These are phyloP conservation scores for Ariolimax columbianus DNA, from an alignment of 2,888 invertebrate genomes.

Conservation along the genomic window DNA sequence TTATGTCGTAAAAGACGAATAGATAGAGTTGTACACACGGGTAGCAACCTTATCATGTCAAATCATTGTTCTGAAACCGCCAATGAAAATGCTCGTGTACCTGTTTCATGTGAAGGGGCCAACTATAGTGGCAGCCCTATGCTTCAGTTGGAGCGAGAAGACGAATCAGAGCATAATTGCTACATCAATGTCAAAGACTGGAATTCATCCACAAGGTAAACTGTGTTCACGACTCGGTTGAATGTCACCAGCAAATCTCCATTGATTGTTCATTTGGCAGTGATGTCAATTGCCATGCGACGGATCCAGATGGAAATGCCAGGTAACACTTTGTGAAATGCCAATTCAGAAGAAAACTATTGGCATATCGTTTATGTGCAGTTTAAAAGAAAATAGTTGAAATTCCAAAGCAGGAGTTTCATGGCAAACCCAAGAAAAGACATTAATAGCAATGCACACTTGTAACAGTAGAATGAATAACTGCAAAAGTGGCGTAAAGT, in stretches of 20 bases:
- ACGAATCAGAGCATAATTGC: no score
- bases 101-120: no score
- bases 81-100: no score
- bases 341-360: not conserved
- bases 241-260: not conserved
- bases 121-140: no score
- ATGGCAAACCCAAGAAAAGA: not conserved
- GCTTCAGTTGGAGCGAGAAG: no score
- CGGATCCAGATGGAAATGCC: not conserved
- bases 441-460: not conserved
- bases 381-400: conserved; percentile 3
- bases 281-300: not conserved
- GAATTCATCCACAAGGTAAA: not conserved
- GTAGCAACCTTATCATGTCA: no score
- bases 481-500: not conserved
- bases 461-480: not conserved
- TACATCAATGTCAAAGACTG: no score
- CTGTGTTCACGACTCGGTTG: not conserved
- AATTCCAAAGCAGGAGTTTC: not conserved
- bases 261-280: not conserved
- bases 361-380: not conserved
- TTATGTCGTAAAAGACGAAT: no score
- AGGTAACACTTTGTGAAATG: not conserved
- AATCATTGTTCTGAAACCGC: no score
- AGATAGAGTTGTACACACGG: no score